Conservation (phyloP, 2,797 vertebrate genomes). For the Megalops cyprinoides region DNA sequence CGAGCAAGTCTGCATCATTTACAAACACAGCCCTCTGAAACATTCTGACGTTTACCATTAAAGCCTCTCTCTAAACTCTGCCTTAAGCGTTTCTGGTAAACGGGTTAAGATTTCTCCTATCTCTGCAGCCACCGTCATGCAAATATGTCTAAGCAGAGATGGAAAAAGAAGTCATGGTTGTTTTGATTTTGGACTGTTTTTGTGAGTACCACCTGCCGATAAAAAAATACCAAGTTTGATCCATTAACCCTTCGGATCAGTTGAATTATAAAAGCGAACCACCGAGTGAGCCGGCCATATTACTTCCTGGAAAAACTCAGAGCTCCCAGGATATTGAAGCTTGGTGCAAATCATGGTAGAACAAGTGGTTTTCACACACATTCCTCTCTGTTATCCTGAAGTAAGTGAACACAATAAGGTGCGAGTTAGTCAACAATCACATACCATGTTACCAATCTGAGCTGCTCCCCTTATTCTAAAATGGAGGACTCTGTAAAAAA, state of each 20-base stretch:
- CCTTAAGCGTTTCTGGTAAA: constrained; percentile 9
- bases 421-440: neutral
- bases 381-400: neutral
- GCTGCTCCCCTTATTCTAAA: neutral
- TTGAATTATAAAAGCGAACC: constrained; percentile 34
- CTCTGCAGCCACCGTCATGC: neutral
- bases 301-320: constrained; percentile 14
- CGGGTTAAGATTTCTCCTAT: neutral
- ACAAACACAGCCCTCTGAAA: constrained; percentile 37
- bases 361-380: neutral
- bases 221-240: constrained; percentile 21
- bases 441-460: neutral
- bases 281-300: constrained; percentile 30
- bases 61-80: constrained; percentile 10
- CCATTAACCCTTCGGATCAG: neutral
- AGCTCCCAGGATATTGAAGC: constrained; percentile 17
- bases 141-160: neutral
- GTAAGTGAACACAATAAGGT: neutral
- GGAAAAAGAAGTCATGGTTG: neutral
- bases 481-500: neutral
- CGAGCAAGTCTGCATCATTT: constrained; percentile 36
- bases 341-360: neutral
- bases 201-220: neutral
- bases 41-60: constrained; percentile 47
- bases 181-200: constrained; percentile 10